These are phyloP conservation scores for Actenoides hombroni DNA, from an alignment of 2,113 vertebrate species.

Conservation along the genomic window DNA sequence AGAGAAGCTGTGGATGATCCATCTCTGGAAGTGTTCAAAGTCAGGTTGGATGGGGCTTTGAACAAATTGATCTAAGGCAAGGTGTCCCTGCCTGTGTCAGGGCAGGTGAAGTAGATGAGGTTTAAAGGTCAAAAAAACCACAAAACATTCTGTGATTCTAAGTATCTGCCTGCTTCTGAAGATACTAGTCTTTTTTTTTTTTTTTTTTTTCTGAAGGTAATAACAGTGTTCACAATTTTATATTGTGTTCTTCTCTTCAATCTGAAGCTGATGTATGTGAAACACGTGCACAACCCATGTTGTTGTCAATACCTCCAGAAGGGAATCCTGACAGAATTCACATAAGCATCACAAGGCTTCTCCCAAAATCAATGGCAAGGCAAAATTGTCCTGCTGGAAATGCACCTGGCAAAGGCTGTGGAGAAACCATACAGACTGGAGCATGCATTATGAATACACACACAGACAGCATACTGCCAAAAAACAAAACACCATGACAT, in stretches of 20 bases:
- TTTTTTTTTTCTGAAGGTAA: background rate
- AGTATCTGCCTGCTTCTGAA: background rate
- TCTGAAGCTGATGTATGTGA: background rate
- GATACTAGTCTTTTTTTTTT: background rate
- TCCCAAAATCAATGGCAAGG: background rate
- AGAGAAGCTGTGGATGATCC: background rate
- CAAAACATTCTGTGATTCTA: background rate
- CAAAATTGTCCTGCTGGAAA: background rate
- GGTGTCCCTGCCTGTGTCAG: background rate
- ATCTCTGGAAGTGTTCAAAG: background rate
- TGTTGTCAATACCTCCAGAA: background rate
- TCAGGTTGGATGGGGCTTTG: background rate
- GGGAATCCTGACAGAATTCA: background rate
- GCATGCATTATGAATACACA: background rate
- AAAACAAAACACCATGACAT: background rate
- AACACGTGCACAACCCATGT: accelerated
- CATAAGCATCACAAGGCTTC: background rate
- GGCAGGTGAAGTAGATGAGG: background rate
- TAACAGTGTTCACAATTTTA: background rate
- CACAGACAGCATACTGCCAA: background rate
- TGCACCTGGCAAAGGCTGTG: background rate
- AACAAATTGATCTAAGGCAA: background rate
- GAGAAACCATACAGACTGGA: background rate
- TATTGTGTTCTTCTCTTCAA: background rate
- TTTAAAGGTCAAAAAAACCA: background rate